Evolutionary conservation across 1,140 invertebrate genomes (phyloP).

Genomic region (Drosophila willistoni): DNA sequence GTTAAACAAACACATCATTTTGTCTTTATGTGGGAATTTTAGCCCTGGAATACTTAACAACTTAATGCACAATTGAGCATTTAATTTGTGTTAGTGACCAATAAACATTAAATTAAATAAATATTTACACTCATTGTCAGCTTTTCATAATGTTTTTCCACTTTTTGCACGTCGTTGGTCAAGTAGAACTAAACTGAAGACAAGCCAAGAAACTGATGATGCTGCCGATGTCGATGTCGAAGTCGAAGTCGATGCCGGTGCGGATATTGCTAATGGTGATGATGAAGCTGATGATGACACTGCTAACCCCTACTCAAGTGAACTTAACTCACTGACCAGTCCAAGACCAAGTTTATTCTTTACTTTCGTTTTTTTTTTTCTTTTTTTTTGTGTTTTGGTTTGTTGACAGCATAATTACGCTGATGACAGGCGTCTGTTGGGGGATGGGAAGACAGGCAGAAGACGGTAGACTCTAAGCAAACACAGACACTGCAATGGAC

Average conservation of each 20-base stretch:
- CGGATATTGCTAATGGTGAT: neutral
- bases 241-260: no score
- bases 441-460: neutral
- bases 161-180: constrained; percentile 54
- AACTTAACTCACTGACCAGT: constrained; percentile 24
- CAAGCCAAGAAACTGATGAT: constrained; percentile 62
- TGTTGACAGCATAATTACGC: constrained; percentile 80
- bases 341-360: constrained; percentile 38
- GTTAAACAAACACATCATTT: constrained; percentile 18
- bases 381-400: constrained; percentile 30
- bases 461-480: constrained; percentile 45
- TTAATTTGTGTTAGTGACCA: constrained; percentile 54
- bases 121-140: constrained; percentile 43
- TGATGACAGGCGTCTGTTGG: constrained; percentile 53
- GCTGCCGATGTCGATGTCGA: constrained; percentile 11
- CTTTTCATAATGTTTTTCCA: constrained; percentile 64
- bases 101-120: constrained; percentile 69
- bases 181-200: constrained; percentile 22
- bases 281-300: neutral
- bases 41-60: constrained; percentile 45
- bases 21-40: neutral
- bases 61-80: constrained; percentile 74
- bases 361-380: neutral
- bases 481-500: constrained; percentile 51
- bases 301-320: neutral